These are phyloP conservation scores for Eristalis arbustorum DNA, from an alignment of 2,888 invertebrate genomes.

Conservation along the genomic window DNA sequence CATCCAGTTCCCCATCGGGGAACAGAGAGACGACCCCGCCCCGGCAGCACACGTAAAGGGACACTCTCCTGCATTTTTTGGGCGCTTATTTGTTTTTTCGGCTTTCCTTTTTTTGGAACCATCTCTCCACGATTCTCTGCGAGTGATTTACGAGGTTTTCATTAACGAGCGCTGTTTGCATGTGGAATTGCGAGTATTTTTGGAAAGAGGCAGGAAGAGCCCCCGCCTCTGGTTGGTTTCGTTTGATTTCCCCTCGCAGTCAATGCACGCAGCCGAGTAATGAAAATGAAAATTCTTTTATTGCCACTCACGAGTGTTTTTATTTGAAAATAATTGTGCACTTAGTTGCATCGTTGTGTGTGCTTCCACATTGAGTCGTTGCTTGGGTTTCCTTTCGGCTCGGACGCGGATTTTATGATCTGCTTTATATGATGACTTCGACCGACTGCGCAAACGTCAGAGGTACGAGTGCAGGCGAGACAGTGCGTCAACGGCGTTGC, in stretches of 20 bases:
- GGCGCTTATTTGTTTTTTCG: neutral
- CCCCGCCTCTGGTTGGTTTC: neutral
- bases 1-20: neutral
- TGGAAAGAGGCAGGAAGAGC: constrained; percentile 40
- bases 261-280: neutral
- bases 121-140: constrained; percentile 22
- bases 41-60: neutral
- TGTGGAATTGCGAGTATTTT: constrained; percentile 56
- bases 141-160: constrained; percentile 65
- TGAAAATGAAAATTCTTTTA: constrained; percentile 32
- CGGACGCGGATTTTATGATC: constrained; percentile 41
- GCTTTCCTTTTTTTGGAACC: neutral
- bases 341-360: constrained; percentile 31
- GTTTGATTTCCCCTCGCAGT: constrained; percentile 25
- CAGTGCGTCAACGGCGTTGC: constrained; percentile 23
- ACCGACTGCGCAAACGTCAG: neutral
- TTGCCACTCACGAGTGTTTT: constrained; percentile 13
- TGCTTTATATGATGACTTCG: constrained; percentile 31
- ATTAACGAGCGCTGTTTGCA: constrained; percentile 62
- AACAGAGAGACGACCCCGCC: no score
- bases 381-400: neutral
- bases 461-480: neutral
- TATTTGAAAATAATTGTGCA: constrained; percentile 52
- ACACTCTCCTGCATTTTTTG: neutral
- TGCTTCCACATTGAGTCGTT: neutral